Evolutionary conservation across 2,888 invertebrate genomes (phyloP).

Genomic region (Spatulosminthurus flaviceps): DNA sequence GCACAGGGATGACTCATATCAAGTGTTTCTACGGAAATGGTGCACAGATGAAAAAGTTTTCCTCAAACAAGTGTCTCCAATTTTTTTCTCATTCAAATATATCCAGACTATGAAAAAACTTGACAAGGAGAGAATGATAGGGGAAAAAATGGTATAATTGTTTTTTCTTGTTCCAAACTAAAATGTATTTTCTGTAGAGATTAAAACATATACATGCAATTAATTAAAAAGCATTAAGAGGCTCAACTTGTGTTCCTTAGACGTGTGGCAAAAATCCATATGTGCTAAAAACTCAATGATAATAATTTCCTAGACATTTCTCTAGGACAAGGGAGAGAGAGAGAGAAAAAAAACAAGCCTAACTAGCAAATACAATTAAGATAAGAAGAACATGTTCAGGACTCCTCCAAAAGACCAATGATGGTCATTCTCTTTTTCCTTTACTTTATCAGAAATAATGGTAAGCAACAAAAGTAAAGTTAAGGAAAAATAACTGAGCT

Average conservation of each 20-base stretch:
- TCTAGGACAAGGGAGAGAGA: neutral
- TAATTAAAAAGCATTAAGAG: neutral
- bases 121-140: no score
- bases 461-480: no score
- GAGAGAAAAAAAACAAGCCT: slow-evolving; percentile 16
- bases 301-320: no score
- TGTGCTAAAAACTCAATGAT: no score
- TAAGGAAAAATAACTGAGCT: no score
- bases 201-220: neutral
- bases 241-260: no score
- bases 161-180: no score
- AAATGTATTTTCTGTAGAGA: no score
- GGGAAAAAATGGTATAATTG: no score
- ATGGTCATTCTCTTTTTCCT: neutral
- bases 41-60: neutral
- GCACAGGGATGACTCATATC: neutral
- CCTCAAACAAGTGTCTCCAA: neutral
- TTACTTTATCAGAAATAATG: no score
- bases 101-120: neutral
- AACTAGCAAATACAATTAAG: slow-evolving; percentile 16
- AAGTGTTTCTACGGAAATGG: neutral
- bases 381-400: slow-evolving; percentile 13
- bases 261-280: no score
- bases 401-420: neutral
- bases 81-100: neutral